Conservation (phyloP, 2,113 vertebrate species). For the Trochalopteron elliotii region DNA sequence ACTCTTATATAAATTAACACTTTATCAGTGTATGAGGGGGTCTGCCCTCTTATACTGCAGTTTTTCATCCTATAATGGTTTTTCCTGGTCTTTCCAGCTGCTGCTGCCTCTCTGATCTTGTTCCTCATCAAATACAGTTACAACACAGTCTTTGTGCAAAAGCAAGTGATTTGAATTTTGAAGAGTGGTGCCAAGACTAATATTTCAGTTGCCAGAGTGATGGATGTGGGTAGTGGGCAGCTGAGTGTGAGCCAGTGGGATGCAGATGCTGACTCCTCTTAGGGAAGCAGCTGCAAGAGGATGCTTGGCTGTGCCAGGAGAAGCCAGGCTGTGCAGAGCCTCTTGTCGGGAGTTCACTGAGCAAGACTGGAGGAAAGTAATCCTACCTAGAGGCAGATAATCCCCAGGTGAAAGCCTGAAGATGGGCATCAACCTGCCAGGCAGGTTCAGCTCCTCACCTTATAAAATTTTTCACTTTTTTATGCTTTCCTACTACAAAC, state of each 20-base stretch:
- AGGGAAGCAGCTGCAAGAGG: background rate
- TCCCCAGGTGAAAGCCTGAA: background rate
- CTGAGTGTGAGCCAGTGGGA: background rate
- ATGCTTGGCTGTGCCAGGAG: background rate
- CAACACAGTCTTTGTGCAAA: background rate
- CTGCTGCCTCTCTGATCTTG: background rate
- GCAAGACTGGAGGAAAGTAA: background rate
- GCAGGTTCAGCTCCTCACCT: background rate
- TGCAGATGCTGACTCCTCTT: background rate
- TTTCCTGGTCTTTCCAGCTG: background rate
- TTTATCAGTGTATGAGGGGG: background rate
- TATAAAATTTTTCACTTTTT: background rate
- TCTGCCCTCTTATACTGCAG: background rate
- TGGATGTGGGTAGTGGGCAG: background rate
- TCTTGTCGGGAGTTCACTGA: background rate
- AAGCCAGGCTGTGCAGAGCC: fast-evolving
- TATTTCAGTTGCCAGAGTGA: background rate
- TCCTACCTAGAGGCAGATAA: background rate
- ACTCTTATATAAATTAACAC: background rate
- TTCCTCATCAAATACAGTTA: background rate
- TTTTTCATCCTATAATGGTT: background rate
- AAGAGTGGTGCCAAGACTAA: background rate
- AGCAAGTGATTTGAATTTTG: background rate
- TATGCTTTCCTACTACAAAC: background rate
- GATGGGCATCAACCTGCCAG: fast-evolving